phyloP scores from a whole-genome alignment of 2,797 vertebrate genomes.

The Kryptopterus vitreolus region DNA sequence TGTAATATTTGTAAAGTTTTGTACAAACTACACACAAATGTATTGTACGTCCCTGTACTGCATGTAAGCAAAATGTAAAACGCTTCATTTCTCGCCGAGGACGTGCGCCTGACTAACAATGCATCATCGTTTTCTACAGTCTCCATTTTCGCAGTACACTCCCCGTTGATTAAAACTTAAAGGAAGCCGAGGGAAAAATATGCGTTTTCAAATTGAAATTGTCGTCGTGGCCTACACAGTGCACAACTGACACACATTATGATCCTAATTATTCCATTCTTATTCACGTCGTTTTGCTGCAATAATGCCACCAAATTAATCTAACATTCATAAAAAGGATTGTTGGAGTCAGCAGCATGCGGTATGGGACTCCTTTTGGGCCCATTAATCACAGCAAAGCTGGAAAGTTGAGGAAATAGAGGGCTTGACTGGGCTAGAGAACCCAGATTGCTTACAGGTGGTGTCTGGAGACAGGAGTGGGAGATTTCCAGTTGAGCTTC shows the following conservation, averaged over 20 bases:
- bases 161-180: too few relatives aligned
- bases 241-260: neutral
- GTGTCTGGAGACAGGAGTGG: slow-evolving; percentile 56
- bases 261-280: neutral
- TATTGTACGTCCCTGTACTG: too few relatives aligned
- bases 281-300: neutral
- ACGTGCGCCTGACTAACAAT: too few relatives aligned
- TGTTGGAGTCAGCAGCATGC: slow-evolving; percentile 39
- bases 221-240: neutral
- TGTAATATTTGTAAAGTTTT: neutral
- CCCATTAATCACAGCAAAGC: slow-evolving; percentile 61
- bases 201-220: too few relatives aligned
- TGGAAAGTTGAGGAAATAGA: slow-evolving; percentile 62
- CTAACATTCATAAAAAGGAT: slow-evolving; percentile 36
- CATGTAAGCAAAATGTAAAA: too few relatives aligned
- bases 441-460: slow-evolving; percentile 78
- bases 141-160: too few relatives aligned
- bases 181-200: too few relatives aligned
- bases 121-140: too few relatives aligned
- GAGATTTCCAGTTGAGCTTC: slow-evolving; percentile 44
- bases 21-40: neutral
- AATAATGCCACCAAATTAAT: slow-evolving; percentile 17
- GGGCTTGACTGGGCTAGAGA: slow-evolving; percentile 48
- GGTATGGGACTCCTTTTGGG: slow-evolving; percentile 52
- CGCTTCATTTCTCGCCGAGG: too few relatives aligned